phyloP scores from a whole-genome alignment of 2,113 vertebrate genomes.

The Sinocyclocheilus maitianheensis region DNA sequence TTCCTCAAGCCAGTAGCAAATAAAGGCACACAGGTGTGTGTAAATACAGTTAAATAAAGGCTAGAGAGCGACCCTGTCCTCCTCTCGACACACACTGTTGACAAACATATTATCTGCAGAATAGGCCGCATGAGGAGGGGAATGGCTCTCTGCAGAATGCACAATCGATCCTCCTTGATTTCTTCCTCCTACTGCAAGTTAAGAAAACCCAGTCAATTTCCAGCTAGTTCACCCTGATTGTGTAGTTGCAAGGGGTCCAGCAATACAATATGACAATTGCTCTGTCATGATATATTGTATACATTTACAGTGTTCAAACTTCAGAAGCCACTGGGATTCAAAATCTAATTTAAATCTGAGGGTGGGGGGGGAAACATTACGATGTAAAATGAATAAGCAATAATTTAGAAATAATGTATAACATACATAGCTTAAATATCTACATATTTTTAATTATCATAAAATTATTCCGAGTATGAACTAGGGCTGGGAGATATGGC shows the following conservation, averaged over 20 bases:
- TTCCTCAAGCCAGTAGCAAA: constrained; percentile 66
- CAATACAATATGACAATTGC: background rate
- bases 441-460: background rate
- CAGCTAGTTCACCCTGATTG: constrained; percentile 13
- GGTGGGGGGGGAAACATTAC: background rate
- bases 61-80: constrained; percentile 54
- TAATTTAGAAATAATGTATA: background rate
- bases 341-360: background rate
- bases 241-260: background rate
- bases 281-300: background rate
- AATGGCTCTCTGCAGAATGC: constrained; percentile 72
- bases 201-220: constrained; percentile 26
- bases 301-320: background rate
- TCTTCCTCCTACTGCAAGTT: constrained; percentile 46
- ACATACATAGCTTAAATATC: background rate
- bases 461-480: background rate
- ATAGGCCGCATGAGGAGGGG: constrained; percentile 64
- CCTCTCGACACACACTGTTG: constrained; percentile 62
- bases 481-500: too few species aligned
- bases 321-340: background rate
- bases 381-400: background rate
- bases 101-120: constrained; percentile 75
- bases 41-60: constrained; percentile 60
- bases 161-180: constrained; percentile 69
- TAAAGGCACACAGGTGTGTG: constrained; percentile 57